Evolutionary conservation across 2,113 vertebrate genomes (phyloP).

Genomic region (Lophochroa leadbeateri): DNA sequence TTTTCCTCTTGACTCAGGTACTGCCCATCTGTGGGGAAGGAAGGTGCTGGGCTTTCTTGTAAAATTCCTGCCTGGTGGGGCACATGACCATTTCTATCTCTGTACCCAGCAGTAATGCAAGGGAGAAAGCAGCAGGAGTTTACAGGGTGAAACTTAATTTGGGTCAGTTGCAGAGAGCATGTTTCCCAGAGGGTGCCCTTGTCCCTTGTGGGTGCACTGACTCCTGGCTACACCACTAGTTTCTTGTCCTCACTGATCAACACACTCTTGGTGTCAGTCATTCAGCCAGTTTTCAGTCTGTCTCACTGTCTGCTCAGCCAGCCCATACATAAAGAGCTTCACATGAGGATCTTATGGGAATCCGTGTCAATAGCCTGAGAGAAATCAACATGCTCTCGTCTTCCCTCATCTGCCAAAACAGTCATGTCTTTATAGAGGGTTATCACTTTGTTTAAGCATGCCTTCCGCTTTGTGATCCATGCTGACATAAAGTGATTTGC

Average conservation of each 20-base stretch:
- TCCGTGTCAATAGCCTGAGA: not conserved
- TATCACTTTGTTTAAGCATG: not conserved
- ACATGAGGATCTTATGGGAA: rapidly evolving
- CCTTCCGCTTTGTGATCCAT: not conserved
- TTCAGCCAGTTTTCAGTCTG: not conserved
- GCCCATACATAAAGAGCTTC: not conserved
- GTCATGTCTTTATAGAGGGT: not conserved
- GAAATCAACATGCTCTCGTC: not conserved
- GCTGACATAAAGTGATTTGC: not conserved
- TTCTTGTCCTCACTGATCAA: not conserved
- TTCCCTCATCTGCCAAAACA: not conserved
- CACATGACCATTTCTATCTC: not conserved
- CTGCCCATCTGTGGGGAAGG: not conserved
- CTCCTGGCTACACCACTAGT: not conserved
- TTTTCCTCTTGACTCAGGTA: too few relatives aligned
- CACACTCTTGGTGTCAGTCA: not conserved
- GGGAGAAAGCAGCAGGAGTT: not conserved
- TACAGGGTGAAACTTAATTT: not conserved
- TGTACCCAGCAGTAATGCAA: not conserved
- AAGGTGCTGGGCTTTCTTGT: not conserved
- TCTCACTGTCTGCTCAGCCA: not conserved
- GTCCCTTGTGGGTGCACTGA: not conserved
- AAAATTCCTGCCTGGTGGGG: not conserved
- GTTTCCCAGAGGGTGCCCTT: not conserved
- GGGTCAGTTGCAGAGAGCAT: not conserved